A percentile compares a stretch with the other conserved stretches of the same genome.
Evolutionary conservation across 2,113 vertebrate genomes (phyloP).

Genomic region (Poicephalus meyeri): DNA sequence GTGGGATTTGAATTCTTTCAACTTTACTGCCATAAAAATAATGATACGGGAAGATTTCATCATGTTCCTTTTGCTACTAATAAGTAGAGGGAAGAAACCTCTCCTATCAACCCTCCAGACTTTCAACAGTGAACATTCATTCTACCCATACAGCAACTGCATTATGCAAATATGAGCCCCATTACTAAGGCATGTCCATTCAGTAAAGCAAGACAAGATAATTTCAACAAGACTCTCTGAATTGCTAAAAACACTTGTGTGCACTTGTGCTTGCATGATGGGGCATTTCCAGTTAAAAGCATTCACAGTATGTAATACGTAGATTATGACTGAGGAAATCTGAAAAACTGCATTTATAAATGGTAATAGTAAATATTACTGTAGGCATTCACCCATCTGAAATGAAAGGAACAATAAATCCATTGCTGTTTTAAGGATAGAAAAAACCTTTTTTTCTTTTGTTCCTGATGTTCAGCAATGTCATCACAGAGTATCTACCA

Average conservation of each 20-base stretch:
- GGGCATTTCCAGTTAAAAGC: not conserved
- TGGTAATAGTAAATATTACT: not conserved
- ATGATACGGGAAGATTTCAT: not conserved
- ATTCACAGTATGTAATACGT: not conserved
- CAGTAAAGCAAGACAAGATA: not conserved
- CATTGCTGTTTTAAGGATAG: not conserved
- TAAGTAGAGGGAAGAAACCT: slow-evolving; percentile 1
- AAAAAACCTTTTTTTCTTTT: not conserved
- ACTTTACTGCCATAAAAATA: slow-evolving; percentile 11
- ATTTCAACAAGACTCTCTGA: not conserved
- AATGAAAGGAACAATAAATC: not conserved
- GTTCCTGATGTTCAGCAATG: not conserved
- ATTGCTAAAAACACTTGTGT: not conserved
- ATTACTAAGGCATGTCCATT: not conserved
- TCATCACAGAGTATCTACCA: not conserved
- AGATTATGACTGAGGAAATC: not conserved
- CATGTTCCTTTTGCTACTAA: not conserved
- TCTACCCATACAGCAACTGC: not conserved
- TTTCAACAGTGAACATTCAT: not conserved
- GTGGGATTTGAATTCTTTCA: slow-evolving; percentile 22
- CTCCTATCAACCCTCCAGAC: not conserved
- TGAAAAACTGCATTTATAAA: not conserved
- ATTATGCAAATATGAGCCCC: not conserved
- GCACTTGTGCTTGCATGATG: not conserved
- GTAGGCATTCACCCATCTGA: not conserved